Base-by-base conservation (phyloP, 2,797 vertebrate species). In the Lates japonicus region DNA sequence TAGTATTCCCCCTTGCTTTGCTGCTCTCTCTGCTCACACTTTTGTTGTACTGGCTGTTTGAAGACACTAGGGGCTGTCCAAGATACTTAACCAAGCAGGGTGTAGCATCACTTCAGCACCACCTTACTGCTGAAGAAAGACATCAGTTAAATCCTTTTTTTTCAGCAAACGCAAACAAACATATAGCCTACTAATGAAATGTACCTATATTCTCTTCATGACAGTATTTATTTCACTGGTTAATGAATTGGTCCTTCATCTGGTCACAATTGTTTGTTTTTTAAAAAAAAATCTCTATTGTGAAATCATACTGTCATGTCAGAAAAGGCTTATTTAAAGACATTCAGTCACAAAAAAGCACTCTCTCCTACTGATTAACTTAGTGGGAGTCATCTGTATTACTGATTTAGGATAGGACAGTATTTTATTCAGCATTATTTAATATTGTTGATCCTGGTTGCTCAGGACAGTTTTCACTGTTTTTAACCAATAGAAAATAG, bases 51-150 rank as follows among this genome's bases (percentile, higher is more conserved):
- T 70, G 62, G 51, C 78, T 79, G 39, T 75, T 67, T 37, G 29
- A 58, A 58, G 55, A 75, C 78, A 78, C 67, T 59, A 65, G 81
- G 48, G 71, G 74, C 35, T 78, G 65, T 84, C 60, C 76, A 87
- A 88, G 73, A 60, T 59, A 67, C 72, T 72, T 25, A 20, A 37
- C 6, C 19, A 37, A 25, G 20, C 44, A 17, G 37, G 41, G 25
- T 33, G 5, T 1, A 39, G 9, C 17, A 59, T 46, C 48, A 46
- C 17, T 48, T 57, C n/a, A 70, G 33, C 25, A 29, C 6, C 33
- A 46, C 19, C 2, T 25, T 12, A 33, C 29, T 59, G 14, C 42
- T 61, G 48, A 61, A 11, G 49, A 65, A 60, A 70, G 10, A 46
- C 14, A 39, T 41, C 52, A 31, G 14, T 37, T 29, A 48, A 14